Percentiles rank a stretch among this genome's conserved stretches.
Conservation (phyloP, 2,888 invertebrate species). For the Prenolepis imparis region DNA sequence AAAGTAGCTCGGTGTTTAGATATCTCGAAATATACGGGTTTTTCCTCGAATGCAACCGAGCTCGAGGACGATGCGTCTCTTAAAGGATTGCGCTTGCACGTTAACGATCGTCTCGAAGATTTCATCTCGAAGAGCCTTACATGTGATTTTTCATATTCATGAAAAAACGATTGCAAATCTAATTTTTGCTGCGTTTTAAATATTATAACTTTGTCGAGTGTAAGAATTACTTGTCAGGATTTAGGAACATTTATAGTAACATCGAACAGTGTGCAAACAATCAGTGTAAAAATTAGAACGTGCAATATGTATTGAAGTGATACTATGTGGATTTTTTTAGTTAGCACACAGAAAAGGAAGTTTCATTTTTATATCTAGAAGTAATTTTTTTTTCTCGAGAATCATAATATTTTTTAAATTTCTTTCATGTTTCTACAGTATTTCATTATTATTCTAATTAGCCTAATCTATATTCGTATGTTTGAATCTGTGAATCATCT, state of each 20-base stretch:
- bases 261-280: background rate
- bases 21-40: conserved; percentile 49
- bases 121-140: background rate
- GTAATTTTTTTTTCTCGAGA: background rate
- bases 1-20: conserved; percentile 46
- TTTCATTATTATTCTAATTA: conserved; percentile 11
- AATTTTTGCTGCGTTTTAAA: conserved; percentile 13
- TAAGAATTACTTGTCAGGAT: background rate
- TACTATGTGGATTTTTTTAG: background rate
- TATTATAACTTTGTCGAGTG: background rate
- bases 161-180: background rate
- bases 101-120: conserved; percentile 51
- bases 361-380: conserved; percentile 21
- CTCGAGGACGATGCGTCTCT: conserved; percentile 29
- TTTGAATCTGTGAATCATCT: background rate
- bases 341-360: background rate
- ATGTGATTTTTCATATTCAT: conserved; percentile 10
- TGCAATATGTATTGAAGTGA: conserved; percentile 8
- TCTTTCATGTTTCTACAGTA: background rate
- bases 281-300: background rate
- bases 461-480: background rate
- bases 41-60: conserved; percentile 11
- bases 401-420: background rate
- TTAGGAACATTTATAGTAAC: background rate
- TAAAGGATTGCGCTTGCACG: conserved; percentile 10